phyloP scores from a whole-genome alignment of 2,888 invertebrate species.

The Ochropacha duplaris region DNA sequence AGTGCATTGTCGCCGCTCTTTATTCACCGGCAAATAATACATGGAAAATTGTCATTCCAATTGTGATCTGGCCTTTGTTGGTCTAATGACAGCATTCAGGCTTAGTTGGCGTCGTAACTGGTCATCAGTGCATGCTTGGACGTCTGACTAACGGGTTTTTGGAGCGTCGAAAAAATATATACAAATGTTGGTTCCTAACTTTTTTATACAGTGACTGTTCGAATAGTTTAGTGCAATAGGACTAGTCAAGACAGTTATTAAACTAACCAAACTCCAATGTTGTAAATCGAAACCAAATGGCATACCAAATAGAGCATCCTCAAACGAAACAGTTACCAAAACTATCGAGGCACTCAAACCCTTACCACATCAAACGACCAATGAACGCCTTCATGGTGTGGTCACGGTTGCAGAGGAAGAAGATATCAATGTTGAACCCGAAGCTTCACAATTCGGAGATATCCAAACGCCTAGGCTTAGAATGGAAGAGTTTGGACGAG shows the following conservation, averaged over 20 bases:
- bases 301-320: conserved; percentile 56
- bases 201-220: conserved; percentile 4
- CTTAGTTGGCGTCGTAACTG: conserved; percentile 63
- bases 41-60: conserved; percentile 80
- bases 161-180: background rate
- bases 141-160: conserved; percentile 48
- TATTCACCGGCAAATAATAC: conserved; percentile 82
- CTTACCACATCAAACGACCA: conserved; percentile 94
- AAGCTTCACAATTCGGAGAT: conserved; percentile 91
- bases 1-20: conserved; percentile 81
- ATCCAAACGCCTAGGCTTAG: conserved; percentile 90
- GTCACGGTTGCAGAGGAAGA: conserved; percentile 93
- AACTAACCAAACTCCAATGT: conserved; percentile 18
- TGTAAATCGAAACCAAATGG: conserved; percentile 41
- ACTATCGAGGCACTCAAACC: conserved; percentile 81
- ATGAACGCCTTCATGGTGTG: conserved; percentile 99
- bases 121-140: conserved; percentile 64
- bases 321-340: conserved; percentile 53
- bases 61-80: conserved; percentile 75
- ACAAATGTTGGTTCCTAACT: background rate
- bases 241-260: conserved; percentile 7
- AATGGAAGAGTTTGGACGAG: conserved; percentile 93
- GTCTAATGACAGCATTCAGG: conserved; percentile 77
- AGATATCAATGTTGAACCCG: conserved; percentile 92
- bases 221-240: background rate